Conservation (phyloP, 2,113 vertebrate species). For the Crocuta crocuta region DNA sequence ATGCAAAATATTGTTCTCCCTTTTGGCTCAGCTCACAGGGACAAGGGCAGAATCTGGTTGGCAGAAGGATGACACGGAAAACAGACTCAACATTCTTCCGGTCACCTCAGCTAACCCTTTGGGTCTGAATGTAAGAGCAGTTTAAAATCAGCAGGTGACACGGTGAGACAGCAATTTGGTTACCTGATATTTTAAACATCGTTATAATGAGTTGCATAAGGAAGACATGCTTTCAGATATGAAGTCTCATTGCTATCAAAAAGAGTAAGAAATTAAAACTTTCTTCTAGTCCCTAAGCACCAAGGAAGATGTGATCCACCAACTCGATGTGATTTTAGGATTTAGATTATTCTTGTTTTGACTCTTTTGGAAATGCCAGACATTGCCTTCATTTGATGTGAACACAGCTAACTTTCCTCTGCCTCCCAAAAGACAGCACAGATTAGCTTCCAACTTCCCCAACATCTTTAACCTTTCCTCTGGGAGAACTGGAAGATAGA, state of each 20-base stretch:
- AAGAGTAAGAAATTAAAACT: neutral
- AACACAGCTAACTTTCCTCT: neutral
- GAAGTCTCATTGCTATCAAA: neutral
- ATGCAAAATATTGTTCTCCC: neutral
- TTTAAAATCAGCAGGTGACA: slow-evolving; percentile 30
- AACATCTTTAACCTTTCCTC: slow-evolving; percentile 39
- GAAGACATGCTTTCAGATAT: slow-evolving; percentile 2
- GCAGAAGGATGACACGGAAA: neutral
- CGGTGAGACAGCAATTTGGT: neutral
- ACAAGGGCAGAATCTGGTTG: neutral
- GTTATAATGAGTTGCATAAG: neutral
- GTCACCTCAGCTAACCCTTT: neutral
- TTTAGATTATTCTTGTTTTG: neutral
- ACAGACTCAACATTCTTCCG: neutral
- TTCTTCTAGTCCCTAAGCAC: neutral
- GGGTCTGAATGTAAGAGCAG: neutral
- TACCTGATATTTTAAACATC: neutral
- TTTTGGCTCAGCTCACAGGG: neutral
- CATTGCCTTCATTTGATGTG: neutral
- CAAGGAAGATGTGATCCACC: neutral
- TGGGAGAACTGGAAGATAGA: slow-evolving; percentile 44
- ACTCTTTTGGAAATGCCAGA: neutral
- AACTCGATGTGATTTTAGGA: neutral
- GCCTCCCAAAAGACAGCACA: slow-evolving; percentile 42
- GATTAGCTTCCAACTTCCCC: slow-evolving; percentile 29